Evolutionary conservation across 1,140 invertebrate genomes (phyloP).

Genomic region (Aphelinus atriplicis): DNA sequence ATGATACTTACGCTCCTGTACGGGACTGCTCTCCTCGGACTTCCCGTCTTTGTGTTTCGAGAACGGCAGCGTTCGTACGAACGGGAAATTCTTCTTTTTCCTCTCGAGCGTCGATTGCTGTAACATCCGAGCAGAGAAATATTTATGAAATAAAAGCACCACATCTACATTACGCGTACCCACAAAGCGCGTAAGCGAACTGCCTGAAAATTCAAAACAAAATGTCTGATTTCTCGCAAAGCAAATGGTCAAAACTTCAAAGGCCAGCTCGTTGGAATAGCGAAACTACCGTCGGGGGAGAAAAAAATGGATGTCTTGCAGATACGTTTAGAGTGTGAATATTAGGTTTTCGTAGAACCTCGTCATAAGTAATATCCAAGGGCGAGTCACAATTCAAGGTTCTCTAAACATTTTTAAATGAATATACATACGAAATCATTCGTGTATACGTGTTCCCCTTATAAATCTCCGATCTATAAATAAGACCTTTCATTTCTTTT

Average conservation of each 20-base stretch:
- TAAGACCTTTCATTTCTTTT: too few relatives aligned
- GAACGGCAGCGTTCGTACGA: slow-evolving; percentile 97
- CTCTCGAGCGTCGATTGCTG: slow-evolving; percentile 92
- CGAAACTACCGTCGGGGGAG: too few relatives aligned
- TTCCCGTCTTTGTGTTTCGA: slow-evolving; percentile 99
- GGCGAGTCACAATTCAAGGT: too few relatives aligned
- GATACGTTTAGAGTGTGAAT: too few relatives aligned
- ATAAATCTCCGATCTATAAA: too few relatives aligned
- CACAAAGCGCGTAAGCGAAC: not conserved
- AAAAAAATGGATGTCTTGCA: too few relatives aligned
- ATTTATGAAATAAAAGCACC: slow-evolving; percentile 1
- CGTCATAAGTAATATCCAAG: too few relatives aligned
- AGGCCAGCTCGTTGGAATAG: not conserved
- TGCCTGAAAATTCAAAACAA: slow-evolving; percentile 31
- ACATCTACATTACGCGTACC: too few relatives aligned
- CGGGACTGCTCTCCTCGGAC: slow-evolving; percentile 91
- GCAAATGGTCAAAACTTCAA: slow-evolving; percentile 9
- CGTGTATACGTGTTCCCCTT: too few relatives aligned
- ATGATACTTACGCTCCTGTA: slow-evolving; percentile 94
- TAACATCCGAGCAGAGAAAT: slow-evolving; percentile 46
- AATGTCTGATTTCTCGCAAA: slow-evolving; percentile 5
- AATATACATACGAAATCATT: too few relatives aligned
- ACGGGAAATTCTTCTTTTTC: slow-evolving; percentile 98
- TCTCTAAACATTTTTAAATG: too few relatives aligned
- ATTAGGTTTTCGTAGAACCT: too few relatives aligned